These are phyloP conservation scores for Peromyscus eremicus DNA, from an alignment of 2,797 vertebrate species.

Conservation along the genomic window DNA sequence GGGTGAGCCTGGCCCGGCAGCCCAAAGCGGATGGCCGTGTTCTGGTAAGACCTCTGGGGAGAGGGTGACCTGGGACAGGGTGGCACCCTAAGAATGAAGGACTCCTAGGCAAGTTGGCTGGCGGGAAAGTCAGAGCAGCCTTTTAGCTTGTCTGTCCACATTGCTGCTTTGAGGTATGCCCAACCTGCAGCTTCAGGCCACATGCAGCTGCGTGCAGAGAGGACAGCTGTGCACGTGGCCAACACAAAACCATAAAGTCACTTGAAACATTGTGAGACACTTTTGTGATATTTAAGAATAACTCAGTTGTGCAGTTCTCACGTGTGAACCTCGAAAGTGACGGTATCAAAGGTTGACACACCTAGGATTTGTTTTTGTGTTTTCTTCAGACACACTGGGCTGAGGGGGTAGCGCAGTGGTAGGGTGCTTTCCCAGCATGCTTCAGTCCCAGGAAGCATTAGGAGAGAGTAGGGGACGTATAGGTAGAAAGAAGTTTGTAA, in stretches of 20 bases:
- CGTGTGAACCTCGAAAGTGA: neutral
- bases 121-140: neutral
- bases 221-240: neutral
- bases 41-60: constrained; percentile 91
- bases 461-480: neutral
- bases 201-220: neutral
- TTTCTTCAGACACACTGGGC: neutral
- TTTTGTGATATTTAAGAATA: neutral
- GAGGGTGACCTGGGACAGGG: fast-evolving
- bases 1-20: constrained; percentile 97
- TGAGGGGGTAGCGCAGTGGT: neutral
- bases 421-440: neutral
- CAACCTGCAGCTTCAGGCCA: neutral
- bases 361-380: neutral
- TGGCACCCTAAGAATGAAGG: neutral
- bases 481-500: neutral
- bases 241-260: neutral
- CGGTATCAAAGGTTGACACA: neutral
- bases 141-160: neutral
- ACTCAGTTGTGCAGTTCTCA: neutral
- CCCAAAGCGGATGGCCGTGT: constrained; percentile 92
- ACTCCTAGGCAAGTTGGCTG: neutral
- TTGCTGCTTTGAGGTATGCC: neutral
- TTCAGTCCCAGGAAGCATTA: neutral
- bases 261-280: neutral